These are phyloP conservation scores for Drosophila dunni DNA, from an alignment of 1,140 invertebrate genomes.

Conservation along the genomic window DNA sequence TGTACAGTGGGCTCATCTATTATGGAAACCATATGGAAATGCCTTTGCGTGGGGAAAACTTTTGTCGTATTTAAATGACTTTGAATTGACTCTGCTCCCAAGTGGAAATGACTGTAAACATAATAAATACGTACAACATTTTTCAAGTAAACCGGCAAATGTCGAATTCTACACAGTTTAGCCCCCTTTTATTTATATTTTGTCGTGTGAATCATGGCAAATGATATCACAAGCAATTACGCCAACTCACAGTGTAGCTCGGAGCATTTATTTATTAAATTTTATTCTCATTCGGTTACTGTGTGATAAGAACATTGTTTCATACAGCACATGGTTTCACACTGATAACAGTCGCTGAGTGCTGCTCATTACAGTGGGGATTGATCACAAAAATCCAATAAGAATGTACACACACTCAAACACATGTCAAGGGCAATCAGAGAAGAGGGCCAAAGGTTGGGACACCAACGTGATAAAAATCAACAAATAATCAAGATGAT, in stretches of 20 bases:
- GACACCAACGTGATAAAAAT: slow-evolving; percentile 26
- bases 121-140: slow-evolving; percentile 9
- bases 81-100: slow-evolving; percentile 36
- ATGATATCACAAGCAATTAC: slow-evolving; percentile 76
- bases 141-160: background rate
- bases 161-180: slow-evolving; percentile 23
- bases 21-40: slow-evolving; percentile 19
- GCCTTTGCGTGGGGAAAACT: slow-evolving; percentile 1
- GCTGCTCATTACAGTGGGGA: background rate
- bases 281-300: slow-evolving; percentile 3
- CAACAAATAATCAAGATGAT: slow-evolving; percentile 25
- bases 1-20: slow-evolving; percentile 25
- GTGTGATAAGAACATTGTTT: slow-evolving; percentile 27
- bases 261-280: background rate
- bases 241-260: slow-evolving; percentile 19
- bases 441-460: slow-evolving; percentile 12
- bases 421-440: slow-evolving; percentile 17
- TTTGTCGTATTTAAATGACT: slow-evolving; percentile 38
- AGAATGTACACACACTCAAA: background rate
- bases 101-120: slow-evolving; percentile 28
- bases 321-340: slow-evolving; percentile 12
- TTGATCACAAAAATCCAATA: slow-evolving; percentile 16
- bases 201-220: slow-evolving; percentile 58
- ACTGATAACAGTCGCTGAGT: slow-evolving; percentile 21
- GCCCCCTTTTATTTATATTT: background rate